These are phyloP conservation scores for Sinonovacula constricta DNA, from an alignment of 1,140 invertebrate species.

Conservation along the genomic window DNA sequence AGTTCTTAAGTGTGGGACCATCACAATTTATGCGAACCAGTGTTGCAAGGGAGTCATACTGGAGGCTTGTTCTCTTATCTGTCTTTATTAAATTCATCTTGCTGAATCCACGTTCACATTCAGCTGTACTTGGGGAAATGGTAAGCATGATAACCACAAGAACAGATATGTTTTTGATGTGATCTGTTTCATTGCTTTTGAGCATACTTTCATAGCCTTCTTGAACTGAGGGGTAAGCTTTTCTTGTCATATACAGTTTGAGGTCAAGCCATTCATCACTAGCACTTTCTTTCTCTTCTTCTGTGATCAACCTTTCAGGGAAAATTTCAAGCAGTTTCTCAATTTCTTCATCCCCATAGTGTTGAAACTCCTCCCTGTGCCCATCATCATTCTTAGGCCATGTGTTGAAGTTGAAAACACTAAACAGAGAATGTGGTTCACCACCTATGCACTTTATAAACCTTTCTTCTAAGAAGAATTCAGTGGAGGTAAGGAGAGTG, in stretches of 20 bases:
- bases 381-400: slow-evolving; percentile 8
- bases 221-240: not conserved
- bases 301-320: not conserved
- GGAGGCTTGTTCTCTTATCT: not conserved
- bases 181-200: not conserved
- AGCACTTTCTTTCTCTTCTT: not conserved
- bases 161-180: not conserved
- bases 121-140: slow-evolving; percentile 26
- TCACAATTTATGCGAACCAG: slow-evolving; percentile 15
- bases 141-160: slow-evolving; percentile 20
- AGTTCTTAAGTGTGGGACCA: not conserved
- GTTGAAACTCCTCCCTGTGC: too few relatives aligned
- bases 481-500: not conserved
- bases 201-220: slow-evolving; percentile 14
- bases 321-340: not conserved
- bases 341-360: slow-evolving; percentile 12
- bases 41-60: not conserved
- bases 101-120: slow-evolving; percentile 47
- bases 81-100: slow-evolving; percentile 18
- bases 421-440: slow-evolving; percentile 19
- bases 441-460: slow-evolving; percentile 16
- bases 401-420: slow-evolving; percentile 21
- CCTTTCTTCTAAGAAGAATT: slow-evolving; percentile 12
- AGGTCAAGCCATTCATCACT: not conserved
- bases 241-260: not conserved